phyloP scores from a whole-genome alignment of 2,888 invertebrate genomes.

The Pandemis heparana region DNA sequence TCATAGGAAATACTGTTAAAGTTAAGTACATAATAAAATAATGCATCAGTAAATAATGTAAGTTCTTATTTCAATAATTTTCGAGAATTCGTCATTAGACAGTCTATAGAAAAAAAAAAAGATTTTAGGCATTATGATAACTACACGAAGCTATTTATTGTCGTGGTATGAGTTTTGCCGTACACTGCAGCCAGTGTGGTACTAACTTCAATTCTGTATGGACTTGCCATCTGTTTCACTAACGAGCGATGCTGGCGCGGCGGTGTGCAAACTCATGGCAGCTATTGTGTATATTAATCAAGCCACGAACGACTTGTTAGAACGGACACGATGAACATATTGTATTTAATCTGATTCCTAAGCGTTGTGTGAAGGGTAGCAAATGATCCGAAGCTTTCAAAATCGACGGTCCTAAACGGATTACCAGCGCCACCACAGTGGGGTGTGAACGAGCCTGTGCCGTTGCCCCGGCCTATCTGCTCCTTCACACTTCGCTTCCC shows the following conservation, averaged over 20 bases:
- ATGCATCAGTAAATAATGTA: too few species aligned
- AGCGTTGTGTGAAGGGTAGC: constrained; percentile 5
- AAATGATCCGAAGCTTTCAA: constrained; percentile 4
- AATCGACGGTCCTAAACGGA: background rate
- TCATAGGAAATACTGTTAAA: too few species aligned
- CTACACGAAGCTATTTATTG: too few species aligned
- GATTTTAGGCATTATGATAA: too few species aligned
- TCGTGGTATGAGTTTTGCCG: background rate
- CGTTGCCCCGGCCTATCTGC: constrained; percentile 58
- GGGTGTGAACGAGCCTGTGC: constrained; percentile 46
- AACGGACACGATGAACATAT: background rate
- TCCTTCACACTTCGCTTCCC: constrained; percentile 63
- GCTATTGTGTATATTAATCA: constrained; percentile 5
- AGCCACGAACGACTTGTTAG: constrained; percentile 3
- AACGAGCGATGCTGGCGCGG: background rate
- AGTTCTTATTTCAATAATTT: too few species aligned
- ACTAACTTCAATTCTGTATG: background rate
- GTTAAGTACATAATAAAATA: too few species aligned
- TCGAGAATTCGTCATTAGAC: too few species aligned
- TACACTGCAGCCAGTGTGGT: background rate
- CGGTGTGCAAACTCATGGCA: background rate
- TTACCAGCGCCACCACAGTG: constrained; percentile 29
- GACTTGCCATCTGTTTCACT: background rate
- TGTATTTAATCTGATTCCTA: background rate
- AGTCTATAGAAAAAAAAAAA: too few species aligned